Conservation (phyloP, 2,888 invertebrate genomes). For the Drosophila neotestacea region DNA sequence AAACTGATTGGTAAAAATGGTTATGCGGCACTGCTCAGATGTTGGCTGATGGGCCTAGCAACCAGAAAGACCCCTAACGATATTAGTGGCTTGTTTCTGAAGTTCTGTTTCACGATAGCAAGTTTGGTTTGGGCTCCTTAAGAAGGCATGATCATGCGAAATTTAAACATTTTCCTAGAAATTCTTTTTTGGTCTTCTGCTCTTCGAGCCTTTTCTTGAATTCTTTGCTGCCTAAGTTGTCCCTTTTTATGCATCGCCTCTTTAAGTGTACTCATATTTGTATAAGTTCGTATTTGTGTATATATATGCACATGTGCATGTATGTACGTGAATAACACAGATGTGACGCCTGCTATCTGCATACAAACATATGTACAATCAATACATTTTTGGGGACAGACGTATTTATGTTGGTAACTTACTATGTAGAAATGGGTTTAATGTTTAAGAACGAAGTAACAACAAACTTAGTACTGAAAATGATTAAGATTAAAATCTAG, state of each 20-base stretch:
- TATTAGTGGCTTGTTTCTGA: slow-evolving; percentile 46
- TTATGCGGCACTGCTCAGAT: slow-evolving; percentile 26
- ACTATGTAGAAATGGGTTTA: background rate
- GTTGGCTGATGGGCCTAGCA: slow-evolving; percentile 24
- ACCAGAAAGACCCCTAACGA: slow-evolving; percentile 42
- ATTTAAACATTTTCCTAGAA: slow-evolving; percentile 73
- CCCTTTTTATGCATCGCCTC: slow-evolving; percentile 17
- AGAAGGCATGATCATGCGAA: slow-evolving; percentile 67
- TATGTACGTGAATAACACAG: background rate
- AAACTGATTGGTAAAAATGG: slow-evolving; percentile 45
- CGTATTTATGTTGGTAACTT: background rate
- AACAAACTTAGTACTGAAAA: background rate
- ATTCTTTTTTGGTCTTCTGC: slow-evolving; percentile 33
- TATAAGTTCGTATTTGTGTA: background rate
- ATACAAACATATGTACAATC: background rate
- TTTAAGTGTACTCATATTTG: slow-evolving; percentile 12
- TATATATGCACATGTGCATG: background rate
- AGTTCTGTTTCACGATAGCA: slow-evolving; percentile 27
- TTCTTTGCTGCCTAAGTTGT: slow-evolving; percentile 12
- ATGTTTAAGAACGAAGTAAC: background rate
- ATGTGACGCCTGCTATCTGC: slow-evolving; percentile 1
- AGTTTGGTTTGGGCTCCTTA: slow-evolving; percentile 46
- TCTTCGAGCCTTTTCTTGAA: slow-evolving; percentile 18
- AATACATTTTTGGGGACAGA: background rate
- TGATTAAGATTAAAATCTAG: no score